These are phyloP conservation scores for Phaethornis superciliosus DNA, from an alignment of 2,113 vertebrate genomes.

Conservation along the genomic window DNA sequence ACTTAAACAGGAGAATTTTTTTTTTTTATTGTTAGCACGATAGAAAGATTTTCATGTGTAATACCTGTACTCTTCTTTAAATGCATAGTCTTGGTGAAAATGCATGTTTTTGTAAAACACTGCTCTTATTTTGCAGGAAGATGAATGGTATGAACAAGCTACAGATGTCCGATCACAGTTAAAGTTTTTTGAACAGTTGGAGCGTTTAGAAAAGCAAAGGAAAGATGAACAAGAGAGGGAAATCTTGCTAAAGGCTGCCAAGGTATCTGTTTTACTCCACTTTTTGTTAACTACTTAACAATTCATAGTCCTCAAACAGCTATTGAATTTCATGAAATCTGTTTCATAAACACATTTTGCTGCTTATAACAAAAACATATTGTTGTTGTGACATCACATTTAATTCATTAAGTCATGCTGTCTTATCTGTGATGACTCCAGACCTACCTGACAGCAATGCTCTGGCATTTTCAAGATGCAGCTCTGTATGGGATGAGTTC, in stretches of 20 bases:
- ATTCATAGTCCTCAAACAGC: neutral
- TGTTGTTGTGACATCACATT: neutral
- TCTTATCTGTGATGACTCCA: neutral
- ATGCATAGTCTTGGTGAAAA: neutral
- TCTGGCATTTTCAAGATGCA: neutral
- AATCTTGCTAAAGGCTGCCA: constrained; percentile 88
- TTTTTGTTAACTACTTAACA: neutral
- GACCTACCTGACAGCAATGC: neutral
- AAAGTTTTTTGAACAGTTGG: constrained; percentile 90
- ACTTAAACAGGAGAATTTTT: neutral
- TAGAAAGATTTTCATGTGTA: neutral
- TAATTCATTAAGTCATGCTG: accelerated
- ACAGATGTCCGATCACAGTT: constrained; percentile 86
- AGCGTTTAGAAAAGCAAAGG: constrained; percentile 88
- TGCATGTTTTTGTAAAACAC: neutral
- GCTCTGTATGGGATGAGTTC: neutral
- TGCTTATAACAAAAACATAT: neutral
- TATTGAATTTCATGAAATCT: neutral
- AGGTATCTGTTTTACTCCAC: constrained; percentile 70
- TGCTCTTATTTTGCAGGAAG: constrained; percentile 74
- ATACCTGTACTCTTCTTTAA: neutral
- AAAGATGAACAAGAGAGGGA: constrained; percentile 90
- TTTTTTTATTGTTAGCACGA: neutral
- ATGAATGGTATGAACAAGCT: constrained; percentile 83
- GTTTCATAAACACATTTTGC: neutral